phyloP scores from a whole-genome alignment of 1,140 invertebrate genomes.

The Hycleus phaleratus region DNA sequence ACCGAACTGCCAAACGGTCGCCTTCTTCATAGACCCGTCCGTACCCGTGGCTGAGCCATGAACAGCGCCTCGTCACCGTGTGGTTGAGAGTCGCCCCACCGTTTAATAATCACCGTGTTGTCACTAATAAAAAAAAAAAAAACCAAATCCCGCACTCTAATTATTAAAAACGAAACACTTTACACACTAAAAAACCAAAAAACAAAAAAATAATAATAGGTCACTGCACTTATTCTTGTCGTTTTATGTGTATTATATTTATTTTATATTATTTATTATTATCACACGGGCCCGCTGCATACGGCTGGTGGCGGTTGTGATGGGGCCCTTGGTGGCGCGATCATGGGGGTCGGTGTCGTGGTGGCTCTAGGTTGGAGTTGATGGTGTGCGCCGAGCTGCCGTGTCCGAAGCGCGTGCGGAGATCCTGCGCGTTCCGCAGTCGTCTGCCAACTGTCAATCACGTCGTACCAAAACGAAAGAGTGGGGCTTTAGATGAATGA shows the following conservation, averaged over 20 bases:
- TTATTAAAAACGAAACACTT: not conserved
- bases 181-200: slow-evolving; percentile 2
- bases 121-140: not conserved
- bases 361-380: slow-evolving; percentile 7
- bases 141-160: slow-evolving; percentile 35
- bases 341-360: slow-evolving; percentile 28
- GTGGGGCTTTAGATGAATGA: slow-evolving; percentile 44
- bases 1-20: slow-evolving; percentile 13
- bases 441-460: slow-evolving; percentile 62
- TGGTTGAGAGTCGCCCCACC: slow-evolving; percentile 47
- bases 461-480: slow-evolving; percentile 44
- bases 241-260: not conserved
- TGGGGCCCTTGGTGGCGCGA: slow-evolving; percentile 23
- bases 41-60: slow-evolving; percentile 60
- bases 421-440: slow-evolving; percentile 56
- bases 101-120: slow-evolving; percentile 49
- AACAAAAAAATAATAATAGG: not conserved
- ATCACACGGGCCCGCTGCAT: slow-evolving; percentile 13
- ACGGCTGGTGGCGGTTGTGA: slow-evolving; percentile 16
- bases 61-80: slow-evolving; percentile 48
- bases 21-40: slow-evolving; percentile 29
- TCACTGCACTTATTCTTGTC: slow-evolving; percentile 29
- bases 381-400: slow-evolving; percentile 26
- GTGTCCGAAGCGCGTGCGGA: slow-evolving; percentile 37
- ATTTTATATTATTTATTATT: not conserved